Percentiles rank a stretch among this genome's conserved stretches.
Evolutionary conservation across 2,888 invertebrate species (phyloP).

Genomic region (Hydraecia micacea): DNA sequence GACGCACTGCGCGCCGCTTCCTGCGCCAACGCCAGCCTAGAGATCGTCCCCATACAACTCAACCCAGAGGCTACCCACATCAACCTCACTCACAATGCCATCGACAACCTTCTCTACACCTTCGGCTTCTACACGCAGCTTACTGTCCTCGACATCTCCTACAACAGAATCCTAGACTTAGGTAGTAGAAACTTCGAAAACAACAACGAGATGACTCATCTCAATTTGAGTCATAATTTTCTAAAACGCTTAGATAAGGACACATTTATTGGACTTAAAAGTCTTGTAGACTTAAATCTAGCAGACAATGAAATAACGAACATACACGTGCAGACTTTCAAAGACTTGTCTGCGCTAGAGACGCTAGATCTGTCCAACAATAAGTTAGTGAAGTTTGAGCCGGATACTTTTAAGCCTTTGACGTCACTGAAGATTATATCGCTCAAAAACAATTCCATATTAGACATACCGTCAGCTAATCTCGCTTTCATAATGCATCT

Average conservation of each 20-base stretch:
- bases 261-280: slow-evolving; percentile 93
- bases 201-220: slow-evolving; percentile 93
- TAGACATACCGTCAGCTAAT: slow-evolving; percentile 94
- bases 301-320: slow-evolving; percentile 94
- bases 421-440: slow-evolving; percentile 93
- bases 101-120: slow-evolving; percentile 94
- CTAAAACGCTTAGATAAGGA: slow-evolving; percentile 93
- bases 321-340: slow-evolving; percentile 94
- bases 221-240: slow-evolving; percentile 95
- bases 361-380: slow-evolving; percentile 94
- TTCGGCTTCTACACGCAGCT: slow-evolving; percentile 95
- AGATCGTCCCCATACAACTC: slow-evolving; percentile 96
- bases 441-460: slow-evolving; percentile 94
- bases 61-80: slow-evolving; percentile 96
- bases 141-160: slow-evolving; percentile 94
- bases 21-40: slow-evolving; percentile 94
- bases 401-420: slow-evolving; percentile 92
- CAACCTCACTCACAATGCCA: slow-evolving; percentile 95
- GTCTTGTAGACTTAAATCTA: slow-evolving; percentile 92
- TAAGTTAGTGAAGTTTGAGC: slow-evolving; percentile 93
- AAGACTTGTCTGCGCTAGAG: slow-evolving; percentile 93
- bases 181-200: slow-evolving; percentile 95
- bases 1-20: slow-evolving; percentile 94
- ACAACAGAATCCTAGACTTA: slow-evolving; percentile 94
- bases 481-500: slow-evolving; percentile 92